Evolutionary conservation across 2,888 invertebrate genomes (phyloP).

Genomic region (Bembecia ichneumoniformis): DNA sequence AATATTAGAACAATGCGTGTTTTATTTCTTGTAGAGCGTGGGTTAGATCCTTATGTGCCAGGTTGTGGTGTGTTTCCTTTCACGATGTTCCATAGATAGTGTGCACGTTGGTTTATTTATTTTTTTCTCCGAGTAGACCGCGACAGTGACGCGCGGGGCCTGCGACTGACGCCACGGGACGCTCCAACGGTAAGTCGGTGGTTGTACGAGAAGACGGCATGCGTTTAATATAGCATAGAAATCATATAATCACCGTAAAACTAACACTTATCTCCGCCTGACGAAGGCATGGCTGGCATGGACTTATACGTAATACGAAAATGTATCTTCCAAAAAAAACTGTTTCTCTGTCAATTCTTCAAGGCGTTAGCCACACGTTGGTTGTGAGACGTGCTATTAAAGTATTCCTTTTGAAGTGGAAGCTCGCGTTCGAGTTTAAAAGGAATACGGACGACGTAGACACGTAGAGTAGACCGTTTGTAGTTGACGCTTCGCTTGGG

Average conservation of each 20-base stretch:
- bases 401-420: constrained; percentile 33
- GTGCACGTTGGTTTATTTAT: constrained; percentile 27
- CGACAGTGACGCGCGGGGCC: constrained; percentile 4
- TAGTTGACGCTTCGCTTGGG: constrained; percentile 54
- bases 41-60: constrained; percentile 41
- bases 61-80: constrained; percentile 26
- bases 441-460: constrained; percentile 45
- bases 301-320: constrained; percentile 42
- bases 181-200: constrained; percentile 26
- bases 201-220: constrained; percentile 24
- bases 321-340: constrained; percentile 45
- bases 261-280: constrained; percentile 24
- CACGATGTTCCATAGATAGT: constrained; percentile 22
- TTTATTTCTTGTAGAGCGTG: constrained; percentile 57
- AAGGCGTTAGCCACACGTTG: constrained; percentile 63
- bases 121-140: background rate
- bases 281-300: constrained; percentile 56
- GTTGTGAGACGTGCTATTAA: constrained; percentile 68
- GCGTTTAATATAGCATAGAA: constrained; percentile 25
- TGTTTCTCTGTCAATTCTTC: constrained; percentile 61
- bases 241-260: constrained; percentile 18
- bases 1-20: constrained; percentile 67
- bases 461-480: constrained; percentile 64
- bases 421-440: constrained; percentile 24
- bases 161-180: constrained; percentile 21